A percentile compares a stretch with the other conserved stretches of the same genome.
Conservation (phyloP, 2,113 vertebrate species). For the Eretmodus cyanostictus region DNA sequence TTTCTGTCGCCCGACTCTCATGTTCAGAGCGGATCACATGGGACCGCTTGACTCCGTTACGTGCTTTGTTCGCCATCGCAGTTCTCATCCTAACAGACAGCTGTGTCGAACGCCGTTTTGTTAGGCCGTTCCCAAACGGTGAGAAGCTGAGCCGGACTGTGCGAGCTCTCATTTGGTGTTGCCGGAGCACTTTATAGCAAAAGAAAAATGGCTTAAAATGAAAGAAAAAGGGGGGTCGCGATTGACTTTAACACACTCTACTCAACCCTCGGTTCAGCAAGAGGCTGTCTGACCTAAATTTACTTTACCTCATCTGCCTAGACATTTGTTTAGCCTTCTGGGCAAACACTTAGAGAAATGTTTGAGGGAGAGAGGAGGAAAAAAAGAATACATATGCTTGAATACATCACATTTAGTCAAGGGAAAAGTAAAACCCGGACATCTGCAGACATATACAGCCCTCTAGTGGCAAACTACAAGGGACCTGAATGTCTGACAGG, state of each 20-base stretch:
- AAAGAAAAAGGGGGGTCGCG: slow-evolving; percentile 24
- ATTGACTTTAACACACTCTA: slow-evolving; percentile 56
- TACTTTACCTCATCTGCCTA: slow-evolving; percentile 74
- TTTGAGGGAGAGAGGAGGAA: slow-evolving; percentile 45
- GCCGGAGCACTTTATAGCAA: slow-evolving; percentile 16
- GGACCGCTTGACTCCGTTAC: background rate
- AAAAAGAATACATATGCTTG: slow-evolving; percentile 61
- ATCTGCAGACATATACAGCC: slow-evolving; percentile 68
- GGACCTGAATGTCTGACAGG: background rate
- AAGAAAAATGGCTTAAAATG: slow-evolving; percentile 4
- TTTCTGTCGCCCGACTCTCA: background rate
- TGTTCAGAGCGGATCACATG: background rate
- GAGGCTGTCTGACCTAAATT: slow-evolving; percentile 75
- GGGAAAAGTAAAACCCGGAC: slow-evolving; percentile 12
- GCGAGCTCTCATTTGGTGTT: background rate
- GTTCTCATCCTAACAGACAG: slow-evolving; percentile 21
- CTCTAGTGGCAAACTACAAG: slow-evolving; percentile 67
- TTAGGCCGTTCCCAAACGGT: background rate
- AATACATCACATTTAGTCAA: slow-evolving; percentile 61
- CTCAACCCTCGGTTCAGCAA: slow-evolving; percentile 64
- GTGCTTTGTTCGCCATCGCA: slow-evolving; percentile 14
- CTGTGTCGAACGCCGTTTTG: slow-evolving; percentile 25
- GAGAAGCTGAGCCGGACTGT: background rate
- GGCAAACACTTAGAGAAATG: slow-evolving; percentile 78
- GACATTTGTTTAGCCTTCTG: slow-evolving; percentile 79